phyloP scores from a whole-genome alignment of 2,113 vertebrate species.

The Pelodiscus sinensis region DNA sequence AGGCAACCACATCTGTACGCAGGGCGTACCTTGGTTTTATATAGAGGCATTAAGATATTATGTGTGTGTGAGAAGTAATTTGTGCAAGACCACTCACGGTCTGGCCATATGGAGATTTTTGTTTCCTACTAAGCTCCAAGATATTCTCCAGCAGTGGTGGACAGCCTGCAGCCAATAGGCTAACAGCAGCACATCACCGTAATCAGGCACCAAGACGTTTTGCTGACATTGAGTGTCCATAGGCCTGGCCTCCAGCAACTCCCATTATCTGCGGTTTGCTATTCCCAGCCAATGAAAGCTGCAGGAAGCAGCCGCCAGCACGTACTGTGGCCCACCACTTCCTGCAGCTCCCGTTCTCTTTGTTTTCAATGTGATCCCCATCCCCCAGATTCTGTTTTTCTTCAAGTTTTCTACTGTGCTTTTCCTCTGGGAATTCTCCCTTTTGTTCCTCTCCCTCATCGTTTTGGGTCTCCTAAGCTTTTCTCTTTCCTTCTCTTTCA shows the following conservation, averaged over 20 bases:
- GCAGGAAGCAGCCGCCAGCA: no score
- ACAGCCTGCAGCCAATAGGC: no score
- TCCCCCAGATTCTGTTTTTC: constrained; percentile 17
- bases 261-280: no score
- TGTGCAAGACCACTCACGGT: constrained; percentile 9
- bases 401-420: background rate
- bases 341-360: background rate
- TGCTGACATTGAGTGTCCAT: no score
- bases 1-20: no score
- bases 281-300: no score
- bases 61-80: constrained; percentile 47
- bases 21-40: no score
- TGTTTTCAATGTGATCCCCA: fast-evolving
- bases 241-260: no score
- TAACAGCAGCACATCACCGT: no score
- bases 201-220: no score
- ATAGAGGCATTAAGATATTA: no score
- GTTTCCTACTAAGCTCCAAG: background rate
- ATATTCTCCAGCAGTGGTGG: background rate
- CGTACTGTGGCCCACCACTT: no score
- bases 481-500: background rate
- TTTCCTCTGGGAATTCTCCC: background rate
- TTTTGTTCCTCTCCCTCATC: background rate
- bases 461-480: background rate
- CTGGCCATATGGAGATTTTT: background rate